A percentile compares a stretch with the other conserved stretches of the same genome.
Evolutionary conservation across 2,888 invertebrate species (phyloP).

Genomic region (Cataglyphis albicans): DNA sequence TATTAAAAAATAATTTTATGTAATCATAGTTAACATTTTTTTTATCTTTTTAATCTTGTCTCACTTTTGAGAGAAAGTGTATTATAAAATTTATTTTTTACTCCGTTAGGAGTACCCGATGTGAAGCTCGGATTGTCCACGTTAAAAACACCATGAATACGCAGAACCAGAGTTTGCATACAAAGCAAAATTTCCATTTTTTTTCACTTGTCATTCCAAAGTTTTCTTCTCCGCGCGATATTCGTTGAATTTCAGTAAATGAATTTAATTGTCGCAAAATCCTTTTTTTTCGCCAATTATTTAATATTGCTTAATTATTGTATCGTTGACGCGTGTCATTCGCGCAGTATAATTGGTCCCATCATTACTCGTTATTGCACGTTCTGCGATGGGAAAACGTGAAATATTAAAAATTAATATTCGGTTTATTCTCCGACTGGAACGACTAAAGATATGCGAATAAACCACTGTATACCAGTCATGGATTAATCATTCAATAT

Average conservation of each 20-base stretch:
- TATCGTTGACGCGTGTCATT: not conserved
- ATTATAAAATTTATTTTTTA: slow-evolving; percentile 1
- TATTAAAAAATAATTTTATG: not conserved
- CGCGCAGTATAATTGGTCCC: slow-evolving; percentile 14
- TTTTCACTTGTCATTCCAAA: slow-evolving; percentile 14
- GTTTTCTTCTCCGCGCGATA: slow-evolving; percentile 6
- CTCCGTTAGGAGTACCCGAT: not conserved
- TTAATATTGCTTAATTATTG: slow-evolving; percentile 2
- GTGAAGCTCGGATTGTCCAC: not conserved
- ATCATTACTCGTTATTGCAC: slow-evolving; percentile 15
- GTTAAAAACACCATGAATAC: slow-evolving; percentile 36
- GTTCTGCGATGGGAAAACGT: not conserved
- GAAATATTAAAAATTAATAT: slow-evolving; percentile 36
- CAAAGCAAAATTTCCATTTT: slow-evolving; percentile 26
- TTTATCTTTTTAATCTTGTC: not conserved
- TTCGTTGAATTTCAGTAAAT: slow-evolving; percentile 22
- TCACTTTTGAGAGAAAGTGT: not conserved
- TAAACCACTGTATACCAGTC: slow-evolving; percentile 23
- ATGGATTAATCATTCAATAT: slow-evolving; percentile 47
- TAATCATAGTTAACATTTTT: not conserved
- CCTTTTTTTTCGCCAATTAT: slow-evolving; percentile 17
- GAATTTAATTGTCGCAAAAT: slow-evolving; percentile 20
- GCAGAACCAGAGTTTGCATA: slow-evolving; percentile 3
- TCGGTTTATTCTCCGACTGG: not conserved
- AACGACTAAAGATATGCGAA: slow-evolving; percentile 34